Evolutionary conservation across 2,888 invertebrate species (phyloP), one percentile per base, ranked within the genome.

Genomic region (Meghimatium bilineatum): DNA sequence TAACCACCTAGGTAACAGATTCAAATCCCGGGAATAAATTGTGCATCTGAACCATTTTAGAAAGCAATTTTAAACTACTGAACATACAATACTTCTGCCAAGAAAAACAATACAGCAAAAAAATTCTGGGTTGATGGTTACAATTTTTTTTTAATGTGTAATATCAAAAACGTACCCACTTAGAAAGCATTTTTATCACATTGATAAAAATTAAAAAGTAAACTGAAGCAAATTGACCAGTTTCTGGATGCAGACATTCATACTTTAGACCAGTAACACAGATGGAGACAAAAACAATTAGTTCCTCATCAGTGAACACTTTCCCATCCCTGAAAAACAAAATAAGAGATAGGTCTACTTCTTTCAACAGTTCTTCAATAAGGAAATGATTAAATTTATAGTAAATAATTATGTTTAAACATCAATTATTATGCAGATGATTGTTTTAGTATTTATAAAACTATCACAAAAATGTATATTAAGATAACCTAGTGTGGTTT

Each of bases 211-310:
- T n/a, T 26, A n/a, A 44, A 67, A 66, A 87, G 74, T 77, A 80
- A 17, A 77, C 38, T 49, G 66, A 76, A 10, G 63, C 76, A n/a
- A 75, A 66, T 10, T 60, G 34, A 2, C 83, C 83, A 3, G 86
- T 83, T n/a, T 79, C 74, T 0, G 67, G 67, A 52, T 86, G 74
- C 49, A 84, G n/a, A 71, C 75, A 82, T 34, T 87, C 85, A 56
- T 86, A 82, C 20, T 83, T 74, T 34, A 85, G 84, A 56, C 85
- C 67, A 17, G 83, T 83, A 67, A 76, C 75, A 69, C 84, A 79
- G 38, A 89, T 80, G 26, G 84, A 85, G 52, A 88, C 81, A 63
- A 88, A 86, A 71, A 83, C 78, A 20, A 52, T 67, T 34, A 87
- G 80, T 8, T 88, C 87, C 29, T 84, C 82, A 56, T 79, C 82